Evolutionary conservation across 2,888 invertebrate species (phyloP).

Genomic region (Sinodicranocentrus sp.): DNA sequence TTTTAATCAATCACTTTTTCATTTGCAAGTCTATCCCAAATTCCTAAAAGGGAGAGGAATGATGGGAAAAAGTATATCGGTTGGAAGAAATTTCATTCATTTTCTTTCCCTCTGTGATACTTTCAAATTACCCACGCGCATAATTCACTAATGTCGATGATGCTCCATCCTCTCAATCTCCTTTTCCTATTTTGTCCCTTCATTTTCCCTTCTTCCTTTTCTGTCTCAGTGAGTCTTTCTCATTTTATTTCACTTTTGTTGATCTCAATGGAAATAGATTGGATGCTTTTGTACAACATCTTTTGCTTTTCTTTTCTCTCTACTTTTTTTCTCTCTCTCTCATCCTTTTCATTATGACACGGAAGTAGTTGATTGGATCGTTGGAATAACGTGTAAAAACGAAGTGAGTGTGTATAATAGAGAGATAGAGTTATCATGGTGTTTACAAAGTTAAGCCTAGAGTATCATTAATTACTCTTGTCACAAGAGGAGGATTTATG

Average conservation of each 20-base stretch:
- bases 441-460: constrained; percentile 27
- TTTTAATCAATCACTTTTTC: constrained; percentile 70
- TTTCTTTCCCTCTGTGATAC: neutral
- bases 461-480: constrained; percentile 63
- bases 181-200: constrained; percentile 11
- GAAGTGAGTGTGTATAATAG: no score
- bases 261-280: constrained; percentile 1
- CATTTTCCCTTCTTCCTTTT: neutral
- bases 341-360: constrained; percentile 1
- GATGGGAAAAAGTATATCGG: constrained; percentile 1
- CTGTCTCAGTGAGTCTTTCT: no score
- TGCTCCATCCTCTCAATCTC: neutral
- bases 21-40: constrained; percentile 42
- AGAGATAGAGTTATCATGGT: no score
- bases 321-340: neutral
- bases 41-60: constrained; percentile 17
- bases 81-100: constrained; percentile 25
- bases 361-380: neutral
- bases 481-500: constrained; percentile 37
- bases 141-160: no score
- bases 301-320: neutral
- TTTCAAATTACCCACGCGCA: constrained; percentile 6
- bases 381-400: neutral
- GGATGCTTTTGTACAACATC: neutral
- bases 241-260: constrained; percentile 5